Percentiles rank a stretch among this genome's conserved stretches.
phyloP scores from a whole-genome alignment of 2,113 vertebrate genomes.

The Rhadina sibilatrix region DNA sequence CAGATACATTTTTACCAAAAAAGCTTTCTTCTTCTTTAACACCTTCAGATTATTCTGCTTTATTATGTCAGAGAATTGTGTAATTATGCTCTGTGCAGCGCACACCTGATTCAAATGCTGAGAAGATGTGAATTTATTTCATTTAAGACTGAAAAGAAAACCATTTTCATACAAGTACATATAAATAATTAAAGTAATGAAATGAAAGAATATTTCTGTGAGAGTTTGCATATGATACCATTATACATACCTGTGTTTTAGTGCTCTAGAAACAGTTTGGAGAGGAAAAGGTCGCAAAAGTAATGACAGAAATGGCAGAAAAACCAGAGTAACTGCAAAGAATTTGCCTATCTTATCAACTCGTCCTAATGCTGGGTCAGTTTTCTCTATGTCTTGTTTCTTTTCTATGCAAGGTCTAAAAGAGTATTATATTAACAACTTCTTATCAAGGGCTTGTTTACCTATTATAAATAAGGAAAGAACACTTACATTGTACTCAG shows the following conservation, averaged over 20 bases:
- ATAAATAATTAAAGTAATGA: background rate
- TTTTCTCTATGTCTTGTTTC: background rate
- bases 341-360: background rate
- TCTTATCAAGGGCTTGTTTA: background rate
- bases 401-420: background rate
- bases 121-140: background rate
- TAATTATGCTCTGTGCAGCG: background rate
- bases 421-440: background rate
- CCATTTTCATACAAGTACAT: background rate
- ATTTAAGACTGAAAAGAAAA: background rate
- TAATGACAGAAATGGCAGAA: background rate
- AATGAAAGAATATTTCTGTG: background rate
- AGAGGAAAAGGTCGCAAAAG: background rate
- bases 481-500: background rate
- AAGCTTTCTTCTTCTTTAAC: background rate
- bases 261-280: background rate
- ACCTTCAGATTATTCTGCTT: background rate
- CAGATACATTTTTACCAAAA: background rate
- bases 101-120: background rate
- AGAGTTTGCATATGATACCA: background rate
- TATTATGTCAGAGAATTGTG: background rate
- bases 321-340: background rate
- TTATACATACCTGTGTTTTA: background rate
- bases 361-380: background rate
- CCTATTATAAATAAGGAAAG: background rate